A percentile compares a stretch with the other conserved stretches of the same genome.
phyloP scores from a whole-genome alignment of 2,888 invertebrate genomes.

The Dasypogon diadema region DNA sequence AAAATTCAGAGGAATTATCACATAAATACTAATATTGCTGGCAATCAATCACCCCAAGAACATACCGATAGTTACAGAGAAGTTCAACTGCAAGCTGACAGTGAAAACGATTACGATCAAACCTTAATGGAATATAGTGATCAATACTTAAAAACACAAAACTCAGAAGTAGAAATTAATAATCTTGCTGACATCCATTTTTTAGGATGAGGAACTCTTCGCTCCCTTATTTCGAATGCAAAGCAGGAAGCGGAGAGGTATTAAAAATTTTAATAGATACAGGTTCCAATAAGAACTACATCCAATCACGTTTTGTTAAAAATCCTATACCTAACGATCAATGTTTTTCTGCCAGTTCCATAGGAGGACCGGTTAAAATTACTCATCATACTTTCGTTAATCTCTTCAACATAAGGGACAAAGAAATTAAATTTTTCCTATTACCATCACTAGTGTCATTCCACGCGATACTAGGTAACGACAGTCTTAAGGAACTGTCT shows the following conservation, averaged over 20 bases:
- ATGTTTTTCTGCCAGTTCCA: constrained; percentile 18
- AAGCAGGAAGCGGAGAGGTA: constrained; percentile 34
- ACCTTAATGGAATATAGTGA: constrained; percentile 1
- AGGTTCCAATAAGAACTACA: constrained; percentile 25
- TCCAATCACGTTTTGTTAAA: constrained; percentile 2
- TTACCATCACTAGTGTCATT: constrained; percentile 26
- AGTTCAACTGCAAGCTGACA: not conserved
- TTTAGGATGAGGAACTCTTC: constrained; percentile 52
- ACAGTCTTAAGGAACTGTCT: constrained; percentile 37
- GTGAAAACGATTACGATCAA: not conserved
- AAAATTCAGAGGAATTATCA: not conserved
- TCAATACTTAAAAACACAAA: not conserved
- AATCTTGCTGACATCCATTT: constrained; percentile 42
- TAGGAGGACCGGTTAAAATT: constrained; percentile 19
- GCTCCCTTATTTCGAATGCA: constrained; percentile 47
- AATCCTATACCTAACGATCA: constrained; percentile 46
- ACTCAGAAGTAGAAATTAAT: not conserved
- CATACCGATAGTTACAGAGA: not conserved
- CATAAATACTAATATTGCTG: not conserved
- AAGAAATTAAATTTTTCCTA: constrained; percentile 50
- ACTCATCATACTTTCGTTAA: constrained; percentile 15
- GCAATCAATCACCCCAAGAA: not conserved
- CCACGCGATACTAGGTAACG: constrained; percentile 49
- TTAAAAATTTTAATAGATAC: constrained; percentile 51
- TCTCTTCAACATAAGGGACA: constrained; percentile 16